Conservation (phyloP, 2,113 vertebrate genomes). For the Gopherus evgoodei region DNA sequence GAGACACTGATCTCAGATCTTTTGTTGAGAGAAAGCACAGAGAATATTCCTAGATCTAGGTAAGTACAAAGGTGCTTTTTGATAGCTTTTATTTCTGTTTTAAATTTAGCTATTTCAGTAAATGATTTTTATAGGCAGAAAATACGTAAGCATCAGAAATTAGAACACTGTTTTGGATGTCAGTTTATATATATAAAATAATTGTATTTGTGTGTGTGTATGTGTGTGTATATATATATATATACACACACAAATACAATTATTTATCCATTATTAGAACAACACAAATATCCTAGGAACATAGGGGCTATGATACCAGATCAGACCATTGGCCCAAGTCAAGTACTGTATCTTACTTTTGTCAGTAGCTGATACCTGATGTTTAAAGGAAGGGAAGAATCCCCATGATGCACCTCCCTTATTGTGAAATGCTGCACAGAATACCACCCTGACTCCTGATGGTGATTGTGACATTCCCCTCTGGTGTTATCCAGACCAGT, state of each 20-base stretch:
- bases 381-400: background rate
- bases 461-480: background rate
- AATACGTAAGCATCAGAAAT: background rate
- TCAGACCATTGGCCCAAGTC: background rate
- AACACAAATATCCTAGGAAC: background rate
- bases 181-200: background rate
- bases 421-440: background rate
- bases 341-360: background rate
- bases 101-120: background rate
- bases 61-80: slow-evolving; percentile 55
- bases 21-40: slow-evolving; percentile 91
- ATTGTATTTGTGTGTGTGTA: too few species aligned
- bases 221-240: too few species aligned
- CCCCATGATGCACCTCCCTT: accelerated
- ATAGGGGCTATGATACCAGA: background rate
- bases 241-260: background rate
- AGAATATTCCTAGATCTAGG: slow-evolving; percentile 91
- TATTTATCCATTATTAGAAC: background rate
- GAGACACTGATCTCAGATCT: slow-evolving; percentile 94
- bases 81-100: background rate
- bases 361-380: background rate
- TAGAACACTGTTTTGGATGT: background rate
- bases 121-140: background rate
- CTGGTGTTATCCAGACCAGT: too few species aligned
- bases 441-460: background rate